Evolutionary conservation across 23 tunicate genomes (phyloP).

Genomic region (Trididemnum nubilum): DNA sequence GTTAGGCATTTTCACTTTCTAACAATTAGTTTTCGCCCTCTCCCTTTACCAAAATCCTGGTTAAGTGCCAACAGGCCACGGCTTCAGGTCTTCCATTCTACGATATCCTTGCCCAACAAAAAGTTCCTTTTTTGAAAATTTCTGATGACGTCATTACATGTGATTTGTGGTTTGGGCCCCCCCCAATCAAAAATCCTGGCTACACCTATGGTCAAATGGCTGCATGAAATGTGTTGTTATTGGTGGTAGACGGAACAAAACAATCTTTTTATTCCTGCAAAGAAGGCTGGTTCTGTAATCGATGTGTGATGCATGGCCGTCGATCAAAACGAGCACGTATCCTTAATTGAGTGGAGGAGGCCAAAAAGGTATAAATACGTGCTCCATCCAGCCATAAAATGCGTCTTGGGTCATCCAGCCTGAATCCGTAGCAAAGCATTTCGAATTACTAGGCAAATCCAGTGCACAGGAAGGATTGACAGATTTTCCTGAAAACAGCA

Average conservation of each 20-base stretch:
- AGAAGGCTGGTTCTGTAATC: neutral
- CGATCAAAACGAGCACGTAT: neutral
- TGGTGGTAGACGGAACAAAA: neutral
- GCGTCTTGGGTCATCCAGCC: slow-evolving; percentile 24
- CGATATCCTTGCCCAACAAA: no score
- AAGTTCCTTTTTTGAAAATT: no score
- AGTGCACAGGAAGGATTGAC: slow-evolving; percentile 28
- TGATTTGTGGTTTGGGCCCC: no score
- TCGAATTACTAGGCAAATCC: neutral
- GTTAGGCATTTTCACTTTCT: no score
- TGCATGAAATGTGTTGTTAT: no score
- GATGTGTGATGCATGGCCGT: slow-evolving; percentile 15
- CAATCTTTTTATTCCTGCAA: neutral
- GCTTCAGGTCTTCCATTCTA: no score
- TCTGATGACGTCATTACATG: no score
- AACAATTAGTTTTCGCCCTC: no score
- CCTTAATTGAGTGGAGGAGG: neutral
- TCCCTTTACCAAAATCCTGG: no score
- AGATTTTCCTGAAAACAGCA: slow-evolving; percentile 23
- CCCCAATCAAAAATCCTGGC: no score
- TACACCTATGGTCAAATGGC: no score
- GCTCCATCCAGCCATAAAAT: slow-evolving; percentile 12
- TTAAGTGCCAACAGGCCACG: no score
- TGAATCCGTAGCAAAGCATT: neutral
- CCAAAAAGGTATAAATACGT: neutral